Evolutionary conservation across 2,888 invertebrate genomes (phyloP).

Genomic region (Tetropium fuscum): DNA sequence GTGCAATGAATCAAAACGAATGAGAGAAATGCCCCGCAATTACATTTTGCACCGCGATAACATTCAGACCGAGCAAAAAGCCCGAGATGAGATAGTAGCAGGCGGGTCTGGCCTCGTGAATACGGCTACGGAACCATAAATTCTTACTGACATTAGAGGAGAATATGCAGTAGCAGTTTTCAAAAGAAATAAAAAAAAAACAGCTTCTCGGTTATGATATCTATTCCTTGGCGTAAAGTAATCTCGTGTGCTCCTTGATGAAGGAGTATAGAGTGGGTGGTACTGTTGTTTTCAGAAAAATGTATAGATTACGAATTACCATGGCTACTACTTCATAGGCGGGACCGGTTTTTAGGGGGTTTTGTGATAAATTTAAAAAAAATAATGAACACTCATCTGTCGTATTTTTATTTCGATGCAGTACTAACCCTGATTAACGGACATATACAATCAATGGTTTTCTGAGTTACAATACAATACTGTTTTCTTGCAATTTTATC

Average conservation of each 20-base stretch:
- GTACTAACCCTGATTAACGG: not conserved
- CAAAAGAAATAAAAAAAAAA: no score
- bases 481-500: not conserved
- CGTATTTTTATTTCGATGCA: not conserved
- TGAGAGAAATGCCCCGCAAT: constrained; percentile 27
- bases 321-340: constrained; percentile 1
- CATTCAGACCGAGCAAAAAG: constrained; percentile 24
- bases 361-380: constrained; percentile 1
- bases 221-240: not conserved
- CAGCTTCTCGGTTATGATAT: no score
- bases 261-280: not conserved
- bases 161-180: not conserved
- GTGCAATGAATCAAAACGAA: constrained; percentile 24
- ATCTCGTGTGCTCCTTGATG: not conserved
- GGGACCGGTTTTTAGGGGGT: not conserved
- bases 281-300: not conserved
- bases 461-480: not conserved
- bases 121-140: constrained; percentile 20
- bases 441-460: not conserved
- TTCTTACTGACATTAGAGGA: constrained; percentile 16
- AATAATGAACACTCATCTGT: not conserved
- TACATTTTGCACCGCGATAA: constrained; percentile 18
- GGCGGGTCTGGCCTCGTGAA: constrained; percentile 15
- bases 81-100: constrained; percentile 16
- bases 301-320: not conserved